Evolutionary conservation across 2,113 vertebrate genomes (phyloP).

Genomic region (Alethe castanea): DNA sequence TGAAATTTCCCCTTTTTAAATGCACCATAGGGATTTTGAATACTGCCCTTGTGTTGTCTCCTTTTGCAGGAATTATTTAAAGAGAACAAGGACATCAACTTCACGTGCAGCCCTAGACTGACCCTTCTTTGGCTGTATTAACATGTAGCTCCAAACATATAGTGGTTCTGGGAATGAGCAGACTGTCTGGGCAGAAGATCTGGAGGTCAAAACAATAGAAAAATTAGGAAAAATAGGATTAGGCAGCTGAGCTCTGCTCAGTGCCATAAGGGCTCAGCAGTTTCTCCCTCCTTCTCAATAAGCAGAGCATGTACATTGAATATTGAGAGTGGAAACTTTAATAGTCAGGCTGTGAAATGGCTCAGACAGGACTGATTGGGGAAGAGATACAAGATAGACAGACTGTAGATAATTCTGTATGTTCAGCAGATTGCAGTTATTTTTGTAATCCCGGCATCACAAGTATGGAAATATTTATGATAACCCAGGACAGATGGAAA

Average conservation of each 20-base stretch:
- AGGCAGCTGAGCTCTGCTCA: background rate
- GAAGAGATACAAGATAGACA: slow-evolving; percentile 18
- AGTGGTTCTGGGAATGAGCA: background rate
- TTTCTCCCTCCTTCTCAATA: background rate
- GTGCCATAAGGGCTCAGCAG: background rate
- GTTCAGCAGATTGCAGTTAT: slow-evolving; percentile 13
- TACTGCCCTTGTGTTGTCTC: background rate
- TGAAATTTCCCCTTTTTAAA: background rate
- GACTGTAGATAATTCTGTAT: slow-evolving; percentile 13
- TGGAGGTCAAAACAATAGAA: background rate
- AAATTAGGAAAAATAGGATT: background rate
- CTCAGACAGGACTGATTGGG: slow-evolving; percentile 11
- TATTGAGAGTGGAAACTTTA: background rate
- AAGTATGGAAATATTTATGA: slow-evolving; percentile 41
- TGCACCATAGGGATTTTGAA: background rate
- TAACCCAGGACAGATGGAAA: slow-evolving; percentile 45
- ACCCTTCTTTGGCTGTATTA: background rate
- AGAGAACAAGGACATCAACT: background rate
- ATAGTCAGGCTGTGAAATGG: background rate
- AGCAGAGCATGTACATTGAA: background rate
- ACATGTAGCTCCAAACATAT: accelerated
- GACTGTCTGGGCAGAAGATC: background rate
- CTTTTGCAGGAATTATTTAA: background rate
- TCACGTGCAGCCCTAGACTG: accelerated
- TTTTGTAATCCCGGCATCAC: background rate